phyloP scores from a whole-genome alignment of 2,888 invertebrate genomes.

The Philopedon plagiatum region DNA sequence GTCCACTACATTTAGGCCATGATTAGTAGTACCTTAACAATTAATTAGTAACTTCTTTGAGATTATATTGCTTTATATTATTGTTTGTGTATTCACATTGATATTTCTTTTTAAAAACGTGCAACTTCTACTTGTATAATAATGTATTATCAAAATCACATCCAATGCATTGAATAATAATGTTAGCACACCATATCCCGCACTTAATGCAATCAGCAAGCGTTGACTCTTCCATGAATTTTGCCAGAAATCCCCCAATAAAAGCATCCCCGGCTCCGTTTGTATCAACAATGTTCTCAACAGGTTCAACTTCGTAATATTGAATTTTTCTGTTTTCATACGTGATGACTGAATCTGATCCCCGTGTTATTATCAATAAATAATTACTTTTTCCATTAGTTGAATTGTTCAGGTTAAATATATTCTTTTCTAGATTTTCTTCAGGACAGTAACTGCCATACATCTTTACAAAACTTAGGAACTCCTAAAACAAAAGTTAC shows the following conservation, averaged over 20 bases:
- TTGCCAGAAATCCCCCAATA: constrained; percentile 52
- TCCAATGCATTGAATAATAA: constrained; percentile 20
- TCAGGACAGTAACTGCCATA: constrained; percentile 20
- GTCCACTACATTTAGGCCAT: no score
- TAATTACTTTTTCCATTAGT: not conserved
- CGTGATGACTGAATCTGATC: constrained; percentile 52
- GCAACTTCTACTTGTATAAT: not conserved
- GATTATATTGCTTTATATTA: no score
- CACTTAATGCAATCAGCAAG: constrained; percentile 25
- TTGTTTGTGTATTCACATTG: no score
- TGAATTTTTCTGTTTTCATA: constrained; percentile 24
- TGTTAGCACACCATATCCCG: constrained; percentile 15
- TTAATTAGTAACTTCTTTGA: no score
- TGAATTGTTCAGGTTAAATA: not conserved
- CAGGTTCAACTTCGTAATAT: constrained; percentile 50
- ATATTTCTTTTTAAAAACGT: no score
- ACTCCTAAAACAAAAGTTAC: constrained; percentile 57
- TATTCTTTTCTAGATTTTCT: constrained; percentile 18
- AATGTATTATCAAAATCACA: constrained; percentile 28
- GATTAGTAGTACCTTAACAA: no score
- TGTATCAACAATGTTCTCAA: constrained; percentile 54
- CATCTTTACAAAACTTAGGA: constrained; percentile 50
- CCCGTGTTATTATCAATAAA: constrained; percentile 55
- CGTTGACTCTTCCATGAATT: not conserved
- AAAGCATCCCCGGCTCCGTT: constrained; percentile 61